A percentile compares a stretch with the other conserved stretches of the same genome.
These are phyloP conservation scores for Palythoa grandiflora DNA, from an alignment of 92 coral and sea anemone species.

Conservation along the genomic window DNA sequence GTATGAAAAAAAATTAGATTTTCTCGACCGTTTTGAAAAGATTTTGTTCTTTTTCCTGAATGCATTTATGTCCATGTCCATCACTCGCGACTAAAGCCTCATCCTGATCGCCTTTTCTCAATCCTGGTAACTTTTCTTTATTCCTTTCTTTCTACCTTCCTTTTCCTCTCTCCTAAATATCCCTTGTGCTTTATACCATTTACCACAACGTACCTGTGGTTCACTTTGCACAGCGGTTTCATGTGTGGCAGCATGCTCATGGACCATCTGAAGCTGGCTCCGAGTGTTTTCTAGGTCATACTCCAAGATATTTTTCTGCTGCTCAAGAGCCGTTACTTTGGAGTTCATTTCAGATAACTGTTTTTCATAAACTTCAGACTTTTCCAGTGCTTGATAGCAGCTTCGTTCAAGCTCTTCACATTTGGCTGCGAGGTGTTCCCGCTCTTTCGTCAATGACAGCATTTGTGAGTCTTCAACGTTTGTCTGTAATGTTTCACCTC, in stretches of 20 bases:
- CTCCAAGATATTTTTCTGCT: constrained; percentile 65
- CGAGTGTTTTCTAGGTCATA: constrained; percentile 61
- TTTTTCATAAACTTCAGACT: constrained; percentile 47
- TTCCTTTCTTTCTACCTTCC: not conserved
- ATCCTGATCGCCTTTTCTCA: constrained; percentile 22
- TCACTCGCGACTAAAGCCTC: constrained; percentile 35
- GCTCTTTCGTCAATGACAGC: constrained; percentile 13
- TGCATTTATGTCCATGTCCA: not conserved
- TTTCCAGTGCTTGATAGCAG: constrained; percentile 28
- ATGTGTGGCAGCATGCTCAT: not conserved
- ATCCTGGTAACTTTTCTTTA: not conserved
- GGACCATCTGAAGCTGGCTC: constrained; percentile 38
- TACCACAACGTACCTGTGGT: constrained; percentile 57
- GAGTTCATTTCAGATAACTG: constrained; percentile 43
- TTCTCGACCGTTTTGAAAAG: not conserved
- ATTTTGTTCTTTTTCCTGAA: not conserved
- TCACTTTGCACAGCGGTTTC: constrained; percentile 21
- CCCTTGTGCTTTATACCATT: constrained; percentile 11
- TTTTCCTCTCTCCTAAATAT: not conserved
- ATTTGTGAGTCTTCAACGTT: not conserved
- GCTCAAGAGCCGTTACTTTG: constrained; percentile 54
- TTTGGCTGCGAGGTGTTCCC: constrained; percentile 18
- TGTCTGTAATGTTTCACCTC: not conserved
- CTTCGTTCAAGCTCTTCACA: constrained; percentile 33
- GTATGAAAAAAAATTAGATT: not conserved